Percentiles rank a stretch among this genome's conserved stretches.
phyloP scores from a whole-genome alignment of 2,888 invertebrate genomes.

The Prenolepis imparis region DNA sequence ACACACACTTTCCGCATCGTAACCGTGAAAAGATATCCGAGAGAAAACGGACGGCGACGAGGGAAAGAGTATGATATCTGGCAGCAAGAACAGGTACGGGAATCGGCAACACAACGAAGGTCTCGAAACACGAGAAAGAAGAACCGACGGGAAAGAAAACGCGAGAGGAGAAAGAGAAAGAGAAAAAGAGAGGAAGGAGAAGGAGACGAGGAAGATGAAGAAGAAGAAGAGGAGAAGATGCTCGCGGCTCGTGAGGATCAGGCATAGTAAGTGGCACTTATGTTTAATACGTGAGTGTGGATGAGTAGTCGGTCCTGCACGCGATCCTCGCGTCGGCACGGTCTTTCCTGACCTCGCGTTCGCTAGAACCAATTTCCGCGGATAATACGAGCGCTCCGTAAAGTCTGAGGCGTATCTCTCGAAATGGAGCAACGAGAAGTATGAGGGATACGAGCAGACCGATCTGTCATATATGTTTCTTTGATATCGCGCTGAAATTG shows the following conservation, averaged over 20 bases:
- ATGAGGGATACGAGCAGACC: background rate
- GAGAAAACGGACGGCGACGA: constrained; percentile 20
- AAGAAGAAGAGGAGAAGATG: constrained; percentile 58
- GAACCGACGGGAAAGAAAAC: constrained; percentile 8
- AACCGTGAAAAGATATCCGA: constrained; percentile 28
- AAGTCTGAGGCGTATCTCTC: constrained; percentile 59
- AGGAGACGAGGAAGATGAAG: constrained; percentile 36
- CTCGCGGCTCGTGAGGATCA: constrained; percentile 74
- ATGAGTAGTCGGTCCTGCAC: constrained; percentile 81
- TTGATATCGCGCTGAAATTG: background rate
- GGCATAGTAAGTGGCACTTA: constrained; percentile 80
- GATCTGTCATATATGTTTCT: constrained; percentile 13
- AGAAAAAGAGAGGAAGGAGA: constrained; percentile 31
- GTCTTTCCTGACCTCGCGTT: constrained; percentile 80
- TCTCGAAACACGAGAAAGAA: constrained; percentile 48
- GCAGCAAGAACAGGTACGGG: constrained; percentile 65
- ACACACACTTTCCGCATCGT: constrained; percentile 37
- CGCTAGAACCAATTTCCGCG: constrained; percentile 81
- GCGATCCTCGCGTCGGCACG: constrained; percentile 77
- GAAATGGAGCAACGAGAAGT: constrained; percentile 69
- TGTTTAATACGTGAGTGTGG: constrained; percentile 81
- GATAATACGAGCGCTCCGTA: constrained; percentile 72
- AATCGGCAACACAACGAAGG: constrained; percentile 59
- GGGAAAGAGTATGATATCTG: constrained; percentile 29
- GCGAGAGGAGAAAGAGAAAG: background rate